These are phyloP conservation scores for Drosophila mayaguana DNA, from an alignment of 2,888 invertebrate genomes.

Conservation along the genomic window DNA sequence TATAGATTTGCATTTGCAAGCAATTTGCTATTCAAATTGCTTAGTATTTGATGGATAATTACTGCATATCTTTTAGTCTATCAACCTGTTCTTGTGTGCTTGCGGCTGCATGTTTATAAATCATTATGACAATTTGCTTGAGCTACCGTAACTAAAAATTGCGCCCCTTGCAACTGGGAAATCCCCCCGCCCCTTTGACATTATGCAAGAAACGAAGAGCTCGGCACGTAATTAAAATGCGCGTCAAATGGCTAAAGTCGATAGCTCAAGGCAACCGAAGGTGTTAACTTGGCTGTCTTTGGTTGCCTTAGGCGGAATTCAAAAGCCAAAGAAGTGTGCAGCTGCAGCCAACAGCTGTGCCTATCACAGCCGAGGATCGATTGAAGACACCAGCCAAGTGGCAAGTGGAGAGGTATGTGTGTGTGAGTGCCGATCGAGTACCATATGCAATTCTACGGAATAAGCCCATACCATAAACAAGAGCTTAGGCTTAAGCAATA, in stretches of 20 bases:
- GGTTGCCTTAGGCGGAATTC: constrained; percentile 30
- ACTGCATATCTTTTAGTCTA: constrained; percentile 16
- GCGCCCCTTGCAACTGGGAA: constrained; percentile 25
- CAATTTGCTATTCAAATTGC: no score
- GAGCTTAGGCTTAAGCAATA: constrained; percentile 60
- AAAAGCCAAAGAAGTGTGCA: constrained; percentile 32
- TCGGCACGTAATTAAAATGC: constrained; percentile 66
- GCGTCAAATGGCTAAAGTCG: constrained; percentile 55
- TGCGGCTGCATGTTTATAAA: constrained; percentile 55
- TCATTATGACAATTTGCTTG: constrained; percentile 68
- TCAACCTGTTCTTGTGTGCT: constrained; percentile 4
- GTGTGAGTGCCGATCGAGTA: constrained; percentile 26
- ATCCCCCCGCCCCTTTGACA: constrained; percentile 8
- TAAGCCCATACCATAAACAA: constrained; percentile 56
- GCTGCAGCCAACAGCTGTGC: constrained; percentile 40
- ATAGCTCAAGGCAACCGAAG: constrained; percentile 66
- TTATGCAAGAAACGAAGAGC: constrained; percentile 61
- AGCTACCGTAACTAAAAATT: constrained; percentile 66
- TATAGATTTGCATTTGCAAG: not conserved
- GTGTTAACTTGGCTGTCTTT: constrained; percentile 39
- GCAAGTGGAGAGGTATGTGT: constrained; percentile 33
- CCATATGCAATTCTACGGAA: constrained; percentile 59
- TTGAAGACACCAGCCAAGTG: constrained; percentile 49
- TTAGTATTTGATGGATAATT: not conserved
- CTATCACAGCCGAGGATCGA: constrained; percentile 62